phyloP scores from a whole-genome alignment of 2,113 vertebrate species.

The Isurus oxyrinchus region DNA sequence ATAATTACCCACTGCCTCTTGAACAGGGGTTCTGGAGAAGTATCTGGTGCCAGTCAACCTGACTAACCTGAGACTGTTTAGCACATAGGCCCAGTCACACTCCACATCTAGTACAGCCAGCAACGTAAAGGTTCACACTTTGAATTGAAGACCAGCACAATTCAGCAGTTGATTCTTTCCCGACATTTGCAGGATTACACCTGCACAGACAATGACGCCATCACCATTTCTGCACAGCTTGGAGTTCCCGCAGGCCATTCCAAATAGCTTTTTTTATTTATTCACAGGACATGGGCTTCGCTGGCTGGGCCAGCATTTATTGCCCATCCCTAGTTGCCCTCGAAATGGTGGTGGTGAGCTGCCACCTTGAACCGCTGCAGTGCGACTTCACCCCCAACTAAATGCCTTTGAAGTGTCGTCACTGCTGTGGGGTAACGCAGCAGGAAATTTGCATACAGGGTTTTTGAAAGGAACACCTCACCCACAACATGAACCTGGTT shows the following conservation, averaged over 20 bases:
- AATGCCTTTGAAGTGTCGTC: neutral
- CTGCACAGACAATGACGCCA: neutral
- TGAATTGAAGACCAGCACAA: neutral
- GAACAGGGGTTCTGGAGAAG: neutral
- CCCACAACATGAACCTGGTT: neutral
- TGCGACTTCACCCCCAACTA: neutral
- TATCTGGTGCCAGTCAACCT: neutral
- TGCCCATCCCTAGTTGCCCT: too few relatives aligned
- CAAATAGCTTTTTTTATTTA: too few relatives aligned
- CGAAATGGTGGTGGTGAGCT: too few relatives aligned
- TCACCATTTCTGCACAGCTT: neutral
- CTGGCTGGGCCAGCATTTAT: too few relatives aligned
- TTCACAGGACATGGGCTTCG: too few relatives aligned
- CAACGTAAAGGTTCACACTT: neutral
- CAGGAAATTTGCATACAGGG: neutral
- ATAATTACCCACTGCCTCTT: neutral
- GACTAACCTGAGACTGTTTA: neutral
- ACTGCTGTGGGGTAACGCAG: neutral
- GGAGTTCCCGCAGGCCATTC: neutral
- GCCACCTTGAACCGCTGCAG: too few relatives aligned
- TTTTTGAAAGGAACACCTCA: neutral
- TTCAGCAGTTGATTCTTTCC: neutral
- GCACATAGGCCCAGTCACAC: neutral
- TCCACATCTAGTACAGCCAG: neutral
- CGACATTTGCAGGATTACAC: neutral